Evolutionary conservation across 2,113 vertebrate genomes (phyloP).

Genomic region (Mionectes macconnelli): DNA sequence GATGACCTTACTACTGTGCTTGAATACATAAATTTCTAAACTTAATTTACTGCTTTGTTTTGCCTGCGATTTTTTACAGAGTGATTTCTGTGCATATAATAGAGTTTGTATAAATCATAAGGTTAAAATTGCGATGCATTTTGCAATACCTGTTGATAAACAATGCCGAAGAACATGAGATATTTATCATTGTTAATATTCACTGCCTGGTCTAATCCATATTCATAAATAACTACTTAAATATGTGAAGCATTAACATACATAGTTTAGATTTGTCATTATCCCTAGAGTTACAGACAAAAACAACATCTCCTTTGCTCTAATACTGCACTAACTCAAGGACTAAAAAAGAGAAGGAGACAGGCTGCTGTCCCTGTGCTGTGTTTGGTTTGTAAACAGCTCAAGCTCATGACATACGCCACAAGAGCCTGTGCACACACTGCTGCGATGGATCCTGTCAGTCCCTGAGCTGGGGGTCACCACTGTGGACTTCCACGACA

Average conservation of each 20-base stretch:
- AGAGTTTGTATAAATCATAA: background rate
- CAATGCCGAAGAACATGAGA: background rate
- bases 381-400: background rate
- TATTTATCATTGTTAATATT: conserved; percentile 2
- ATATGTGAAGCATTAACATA: conserved; percentile 4
- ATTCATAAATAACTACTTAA: conserved; percentile 37
- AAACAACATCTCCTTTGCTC: background rate
- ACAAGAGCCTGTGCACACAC: background rate
- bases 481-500: background rate
- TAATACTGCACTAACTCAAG: background rate
- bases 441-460: background rate
- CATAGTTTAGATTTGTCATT: background rate
- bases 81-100: background rate
- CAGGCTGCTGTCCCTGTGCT: background rate
- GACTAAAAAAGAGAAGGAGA: background rate
- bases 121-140: conserved; percentile 13
- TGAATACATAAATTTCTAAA: background rate
- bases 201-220: conserved; percentile 7
- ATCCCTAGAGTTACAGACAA: background rate
- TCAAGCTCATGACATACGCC: background rate
- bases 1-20: background rate
- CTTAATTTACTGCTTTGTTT: background rate
- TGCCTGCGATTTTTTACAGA: background rate
- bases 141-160: conserved; percentile 33
- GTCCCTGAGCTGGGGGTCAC: background rate